These are phyloP conservation scores for Microctonus brassicae DNA, from an alignment of 2,888 invertebrate genomes.

Conservation along the genomic window DNA sequence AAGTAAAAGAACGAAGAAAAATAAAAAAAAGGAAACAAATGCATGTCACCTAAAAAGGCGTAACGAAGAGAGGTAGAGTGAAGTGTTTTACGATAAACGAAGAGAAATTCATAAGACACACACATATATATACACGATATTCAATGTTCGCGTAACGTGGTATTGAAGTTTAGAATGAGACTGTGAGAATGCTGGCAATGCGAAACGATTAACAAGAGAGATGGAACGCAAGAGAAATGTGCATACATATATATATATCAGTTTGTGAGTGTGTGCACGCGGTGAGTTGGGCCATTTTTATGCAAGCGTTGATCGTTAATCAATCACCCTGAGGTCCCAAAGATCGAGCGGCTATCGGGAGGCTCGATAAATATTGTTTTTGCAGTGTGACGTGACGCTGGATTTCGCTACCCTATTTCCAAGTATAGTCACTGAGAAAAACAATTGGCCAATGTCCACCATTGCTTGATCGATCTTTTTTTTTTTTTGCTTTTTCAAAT, in stretches of 20 bases:
- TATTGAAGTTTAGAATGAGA: constrained; percentile 14
- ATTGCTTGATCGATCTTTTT: neutral
- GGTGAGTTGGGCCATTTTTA: constrained; percentile 47
- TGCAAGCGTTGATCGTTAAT: constrained; percentile 64
- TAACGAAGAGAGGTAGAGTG: constrained; percentile 31
- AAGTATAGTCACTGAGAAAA: constrained; percentile 53
- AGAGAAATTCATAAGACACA: neutral
- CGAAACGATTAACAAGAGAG: neutral
- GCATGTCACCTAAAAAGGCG: constrained; percentile 38
- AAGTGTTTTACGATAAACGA: constrained; percentile 13
- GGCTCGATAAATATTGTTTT: constrained; percentile 63
- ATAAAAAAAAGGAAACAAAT: constrained; percentile 33
- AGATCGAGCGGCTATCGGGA: constrained; percentile 39
- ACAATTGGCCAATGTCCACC: neutral
- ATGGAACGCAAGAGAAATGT: constrained; percentile 9
- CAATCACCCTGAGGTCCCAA: constrained; percentile 53
- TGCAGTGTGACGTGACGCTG: constrained; percentile 46
- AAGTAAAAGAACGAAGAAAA: neutral
- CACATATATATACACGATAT: constrained; percentile 15
- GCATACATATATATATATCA: neutral
- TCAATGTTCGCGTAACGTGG: constrained; percentile 12
- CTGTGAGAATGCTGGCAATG: constrained; percentile 10
- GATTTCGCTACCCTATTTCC: constrained; percentile 51
- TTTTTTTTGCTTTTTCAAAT: neutral
- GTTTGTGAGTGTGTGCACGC: constrained; percentile 8